Evolutionary conservation across 2,888 invertebrate species (phyloP).

Genomic region (Habroteleia sp.): DNA sequence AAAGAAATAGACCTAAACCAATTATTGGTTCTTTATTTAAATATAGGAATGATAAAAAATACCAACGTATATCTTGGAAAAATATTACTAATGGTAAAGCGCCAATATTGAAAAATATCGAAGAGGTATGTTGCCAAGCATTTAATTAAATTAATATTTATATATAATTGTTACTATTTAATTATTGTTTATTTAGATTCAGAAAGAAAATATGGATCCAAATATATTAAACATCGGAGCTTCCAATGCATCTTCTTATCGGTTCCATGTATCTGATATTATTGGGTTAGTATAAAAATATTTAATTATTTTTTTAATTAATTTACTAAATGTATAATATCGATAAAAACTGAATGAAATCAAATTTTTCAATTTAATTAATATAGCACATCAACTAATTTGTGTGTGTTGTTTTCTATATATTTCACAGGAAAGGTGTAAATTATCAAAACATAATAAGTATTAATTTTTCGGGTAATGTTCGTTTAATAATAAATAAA

Average conservation of each 20-base stretch:
- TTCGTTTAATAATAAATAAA: conserved; percentile 81
- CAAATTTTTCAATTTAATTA: too few species aligned
- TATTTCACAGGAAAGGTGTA: conserved; percentile 61
- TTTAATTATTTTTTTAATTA: too few species aligned
- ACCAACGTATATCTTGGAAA: conserved; percentile 69
- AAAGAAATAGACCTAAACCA: conserved; percentile 67
- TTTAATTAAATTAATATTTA: background rate
- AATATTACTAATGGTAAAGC: conserved; percentile 66
- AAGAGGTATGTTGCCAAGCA: conserved; percentile 69
- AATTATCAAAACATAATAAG: conserved; percentile 71
- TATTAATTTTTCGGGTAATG: conserved; percentile 81
- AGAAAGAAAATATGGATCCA: conserved; percentile 66
- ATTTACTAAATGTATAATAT: too few species aligned
- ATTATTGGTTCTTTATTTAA: conserved; percentile 68
- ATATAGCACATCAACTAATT: too few species aligned
- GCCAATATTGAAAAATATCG: conserved; percentile 63
- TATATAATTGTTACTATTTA: conserved; percentile 1
- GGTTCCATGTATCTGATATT: conserved; percentile 70
- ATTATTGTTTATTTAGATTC: conserved; percentile 67
- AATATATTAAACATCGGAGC: conserved; percentile 75
- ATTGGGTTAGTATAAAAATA: conserved; percentile 58
- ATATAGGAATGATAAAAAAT: conserved; percentile 64
- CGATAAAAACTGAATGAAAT: too few species aligned
- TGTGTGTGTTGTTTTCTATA: too few species aligned
- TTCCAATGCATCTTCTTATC: conserved; percentile 76